phyloP scores from a whole-genome alignment of 2,888 invertebrate genomes.

The Tanytarsus gracilentus region DNA sequence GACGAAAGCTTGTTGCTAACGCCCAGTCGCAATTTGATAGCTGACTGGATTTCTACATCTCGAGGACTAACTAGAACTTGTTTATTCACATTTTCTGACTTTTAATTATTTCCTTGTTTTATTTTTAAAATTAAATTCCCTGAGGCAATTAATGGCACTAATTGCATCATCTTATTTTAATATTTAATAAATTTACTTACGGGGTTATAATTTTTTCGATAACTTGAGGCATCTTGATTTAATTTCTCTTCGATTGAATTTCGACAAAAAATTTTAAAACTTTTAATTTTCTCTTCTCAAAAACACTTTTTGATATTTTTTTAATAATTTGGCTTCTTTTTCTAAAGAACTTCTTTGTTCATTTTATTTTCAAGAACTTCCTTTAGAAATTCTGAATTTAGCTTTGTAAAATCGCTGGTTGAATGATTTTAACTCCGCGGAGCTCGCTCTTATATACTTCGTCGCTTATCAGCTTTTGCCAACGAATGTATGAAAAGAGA shows the following conservation, averaged over 20 bases:
- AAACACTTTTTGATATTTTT: neutral
- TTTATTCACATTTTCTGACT: neutral
- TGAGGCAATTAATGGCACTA: neutral
- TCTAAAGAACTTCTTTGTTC: slow-evolving; percentile 18
- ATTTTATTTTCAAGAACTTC: slow-evolving; percentile 1
- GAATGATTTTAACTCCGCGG: slow-evolving; percentile 3
- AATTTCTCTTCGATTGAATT: neutral
- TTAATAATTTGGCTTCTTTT: slow-evolving; percentile 2
- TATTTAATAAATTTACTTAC: slow-evolving; percentile 29
- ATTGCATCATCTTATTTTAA: neutral
- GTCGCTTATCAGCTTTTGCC: slow-evolving; percentile 17
- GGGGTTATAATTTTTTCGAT: slow-evolving; percentile 27
- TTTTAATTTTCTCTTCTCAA: neutral
- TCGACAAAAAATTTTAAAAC: neutral
- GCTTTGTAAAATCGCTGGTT: neutral
- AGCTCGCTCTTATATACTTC: slow-evolving; percentile 2
- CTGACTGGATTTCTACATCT: too few relatives aligned
- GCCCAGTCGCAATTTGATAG: too few relatives aligned
- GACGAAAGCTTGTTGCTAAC: neutral
- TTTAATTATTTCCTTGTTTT: neutral
- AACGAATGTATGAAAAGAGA: neutral
- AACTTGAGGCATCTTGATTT: slow-evolving; percentile 30
- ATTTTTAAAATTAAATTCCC: neutral
- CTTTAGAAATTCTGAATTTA: slow-evolving; percentile 15
- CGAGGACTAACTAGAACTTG: too few relatives aligned